Percentiles rank a stretch among this genome's conserved stretches.
phyloP scores from a whole-genome alignment of 2,888 invertebrate genomes.

The Rotaria macrura region DNA sequence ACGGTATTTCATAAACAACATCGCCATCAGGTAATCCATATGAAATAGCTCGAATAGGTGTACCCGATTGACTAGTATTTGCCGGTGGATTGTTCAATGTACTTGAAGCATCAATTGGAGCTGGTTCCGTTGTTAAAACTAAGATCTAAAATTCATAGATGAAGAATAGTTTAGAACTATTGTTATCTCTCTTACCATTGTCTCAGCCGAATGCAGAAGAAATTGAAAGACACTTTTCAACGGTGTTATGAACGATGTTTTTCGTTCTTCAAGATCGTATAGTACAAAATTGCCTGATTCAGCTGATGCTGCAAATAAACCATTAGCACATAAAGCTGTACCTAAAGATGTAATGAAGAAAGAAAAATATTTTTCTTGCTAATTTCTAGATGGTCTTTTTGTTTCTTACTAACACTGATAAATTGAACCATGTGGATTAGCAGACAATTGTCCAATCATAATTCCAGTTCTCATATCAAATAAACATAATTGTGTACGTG shows the following conservation, averaged over 20 bases:
- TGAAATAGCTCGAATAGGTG: background rate
- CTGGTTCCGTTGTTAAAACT: background rate
- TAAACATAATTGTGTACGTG: conserved; percentile 82
- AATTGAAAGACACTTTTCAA: background rate
- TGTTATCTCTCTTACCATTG: background rate
- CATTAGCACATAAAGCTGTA: conserved; percentile 73
- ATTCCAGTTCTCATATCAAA: conserved; percentile 80
- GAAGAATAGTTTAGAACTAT: too few species aligned
- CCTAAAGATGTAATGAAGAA: background rate
- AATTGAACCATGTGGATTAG: conserved; percentile 29
- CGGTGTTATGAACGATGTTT: conserved; percentile 23
- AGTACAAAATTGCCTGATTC: conserved; percentile 73
- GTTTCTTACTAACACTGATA: background rate
- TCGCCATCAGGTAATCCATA: conserved; percentile 59
- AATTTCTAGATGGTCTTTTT: too few species aligned
- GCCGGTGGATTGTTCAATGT: background rate
- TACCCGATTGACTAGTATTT: conserved; percentile 33
- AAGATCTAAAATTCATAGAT: too few species aligned
- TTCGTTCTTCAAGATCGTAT: conserved; percentile 57
- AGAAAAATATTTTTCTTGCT: too few species aligned
- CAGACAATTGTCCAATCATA: conserved; percentile 71
- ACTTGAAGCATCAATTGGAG: background rate
- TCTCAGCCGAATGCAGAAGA: background rate
- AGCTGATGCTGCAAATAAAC: conserved; percentile 71
- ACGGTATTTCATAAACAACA: conserved; percentile 69